These are phyloP conservation scores for Linurgus olivaceus DNA, from an alignment of 2,797 vertebrate genomes.

Conservation along the genomic window DNA sequence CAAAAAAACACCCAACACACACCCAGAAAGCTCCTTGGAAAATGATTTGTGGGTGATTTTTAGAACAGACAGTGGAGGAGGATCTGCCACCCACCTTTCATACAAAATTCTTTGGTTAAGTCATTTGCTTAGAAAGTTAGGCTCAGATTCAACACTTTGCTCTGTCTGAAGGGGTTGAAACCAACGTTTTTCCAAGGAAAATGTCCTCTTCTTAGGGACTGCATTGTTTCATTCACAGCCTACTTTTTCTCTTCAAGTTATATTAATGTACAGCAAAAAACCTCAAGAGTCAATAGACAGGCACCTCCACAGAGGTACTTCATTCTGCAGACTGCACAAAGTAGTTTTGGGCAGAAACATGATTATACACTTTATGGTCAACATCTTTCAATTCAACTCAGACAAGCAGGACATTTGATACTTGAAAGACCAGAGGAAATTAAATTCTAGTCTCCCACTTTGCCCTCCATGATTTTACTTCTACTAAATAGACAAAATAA, in stretches of 20 bases:
- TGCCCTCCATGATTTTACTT: neutral
- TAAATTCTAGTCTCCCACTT: neutral
- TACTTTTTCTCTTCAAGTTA: neutral
- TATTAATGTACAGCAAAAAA: neutral
- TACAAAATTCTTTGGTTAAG: neutral
- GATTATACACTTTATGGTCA: neutral
- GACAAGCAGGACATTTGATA: neutral
- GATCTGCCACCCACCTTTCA: slow-evolving; percentile 42
- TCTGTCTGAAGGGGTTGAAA: neutral
- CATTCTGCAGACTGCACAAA: neutral
- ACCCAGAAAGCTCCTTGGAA: slow-evolving; percentile 25
- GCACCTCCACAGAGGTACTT: neutral
- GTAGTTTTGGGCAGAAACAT: neutral
- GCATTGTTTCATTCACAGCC: neutral
- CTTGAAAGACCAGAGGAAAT: neutral
- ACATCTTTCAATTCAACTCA: neutral
- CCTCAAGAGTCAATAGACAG: neutral
- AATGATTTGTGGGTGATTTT: slow-evolving; percentile 20
- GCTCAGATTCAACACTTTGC: neutral
- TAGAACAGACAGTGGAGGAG: slow-evolving; percentile 16
- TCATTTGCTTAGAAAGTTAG: neutral
- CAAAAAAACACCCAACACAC: neutral
- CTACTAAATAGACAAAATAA: neutral
- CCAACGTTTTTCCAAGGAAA: neutral
- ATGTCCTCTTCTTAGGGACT: neutral